Conservation (phyloP, 2,797 vertebrate genomes). For the Leuciscus waleckii region DNA sequence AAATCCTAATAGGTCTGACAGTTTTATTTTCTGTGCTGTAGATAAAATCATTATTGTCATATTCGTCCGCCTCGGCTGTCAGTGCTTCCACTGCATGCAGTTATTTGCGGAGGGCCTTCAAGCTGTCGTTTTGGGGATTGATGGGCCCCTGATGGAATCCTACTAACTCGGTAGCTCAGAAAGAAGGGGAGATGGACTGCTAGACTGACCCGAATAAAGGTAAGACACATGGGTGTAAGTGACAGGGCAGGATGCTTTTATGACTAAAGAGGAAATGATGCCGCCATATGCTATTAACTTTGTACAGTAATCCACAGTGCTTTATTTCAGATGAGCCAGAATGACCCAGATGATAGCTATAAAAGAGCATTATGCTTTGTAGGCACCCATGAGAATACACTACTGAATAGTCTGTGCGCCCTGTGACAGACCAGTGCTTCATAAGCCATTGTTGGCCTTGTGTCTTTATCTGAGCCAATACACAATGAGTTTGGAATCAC, state of each 20-base stretch:
- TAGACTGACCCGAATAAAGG: slow-evolving; percentile 44
- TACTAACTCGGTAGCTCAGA: slow-evolving; percentile 52
- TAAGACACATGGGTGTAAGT: slow-evolving; percentile 38
- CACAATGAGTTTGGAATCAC: slow-evolving; percentile 6
- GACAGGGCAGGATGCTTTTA: slow-evolving; percentile 38
- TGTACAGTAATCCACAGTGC: slow-evolving; percentile 44
- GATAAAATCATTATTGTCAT: slow-evolving; percentile 71
- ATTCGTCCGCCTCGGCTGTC: slow-evolving; percentile 66
- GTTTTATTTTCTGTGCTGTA: slow-evolving; percentile 66
- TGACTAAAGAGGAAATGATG: slow-evolving; percentile 34
- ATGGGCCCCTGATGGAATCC: slow-evolving; percentile 55
- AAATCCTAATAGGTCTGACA: slow-evolving; percentile 67
- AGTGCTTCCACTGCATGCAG: slow-evolving; percentile 46
- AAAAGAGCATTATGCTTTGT: slow-evolving; percentile 15
- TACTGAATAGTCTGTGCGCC: slow-evolving; percentile 3
- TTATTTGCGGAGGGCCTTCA: slow-evolving; percentile 66
- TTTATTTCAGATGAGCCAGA: slow-evolving; percentile 42
- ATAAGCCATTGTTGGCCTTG: slow-evolving; percentile 27
- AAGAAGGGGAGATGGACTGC: slow-evolving; percentile 30
- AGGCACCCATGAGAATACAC: slow-evolving; percentile 9
- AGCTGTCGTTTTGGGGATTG: slow-evolving; percentile 65
- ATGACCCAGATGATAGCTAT: slow-evolving; percentile 38
- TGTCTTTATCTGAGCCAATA: slow-evolving; percentile 12
- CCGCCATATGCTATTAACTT: slow-evolving; percentile 34
- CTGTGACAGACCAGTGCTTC: not conserved